These are phyloP conservation scores for Himantopus leucocephalus DNA, from an alignment of 2,113 vertebrate species.

Conservation along the genomic window DNA sequence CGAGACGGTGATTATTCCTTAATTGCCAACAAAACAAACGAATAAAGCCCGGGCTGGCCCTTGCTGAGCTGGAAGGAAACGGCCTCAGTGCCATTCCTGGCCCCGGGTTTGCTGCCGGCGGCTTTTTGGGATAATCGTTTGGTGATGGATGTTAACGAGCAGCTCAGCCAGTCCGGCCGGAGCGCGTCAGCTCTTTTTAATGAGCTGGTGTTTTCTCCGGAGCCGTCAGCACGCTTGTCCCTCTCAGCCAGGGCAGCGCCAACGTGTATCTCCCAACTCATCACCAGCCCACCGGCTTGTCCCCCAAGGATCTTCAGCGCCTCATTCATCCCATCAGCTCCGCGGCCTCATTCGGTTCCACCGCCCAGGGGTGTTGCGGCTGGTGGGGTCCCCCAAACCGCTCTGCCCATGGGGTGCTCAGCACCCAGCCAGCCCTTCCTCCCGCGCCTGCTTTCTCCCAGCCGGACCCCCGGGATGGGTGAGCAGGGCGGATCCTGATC, in stretches of 20 bases:
- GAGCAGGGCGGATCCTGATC: background rate
- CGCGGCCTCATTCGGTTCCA: rapidly evolving
- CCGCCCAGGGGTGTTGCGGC: rapidly evolving
- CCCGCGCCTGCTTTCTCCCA: rapidly evolving
- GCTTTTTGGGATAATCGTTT: background rate
- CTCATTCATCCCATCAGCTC: background rate
- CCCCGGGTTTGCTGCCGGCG: background rate
- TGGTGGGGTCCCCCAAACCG: background rate
- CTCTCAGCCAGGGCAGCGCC: background rate
- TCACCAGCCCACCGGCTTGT: background rate
- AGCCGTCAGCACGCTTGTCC: background rate
- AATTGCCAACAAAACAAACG: background rate
- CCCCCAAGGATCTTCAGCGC: background rate
- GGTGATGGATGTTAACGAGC: background rate
- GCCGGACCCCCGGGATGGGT: rapidly evolving
- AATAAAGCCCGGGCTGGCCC: background rate
- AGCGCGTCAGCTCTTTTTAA: background rate
- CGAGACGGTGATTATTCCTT: background rate
- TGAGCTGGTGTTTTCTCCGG: background rate
- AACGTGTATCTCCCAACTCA: rapidly evolving
- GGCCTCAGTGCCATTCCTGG: background rate
- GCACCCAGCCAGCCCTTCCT: background rate
- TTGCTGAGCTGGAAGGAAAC: background rate
- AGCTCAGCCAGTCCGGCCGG: background rate
- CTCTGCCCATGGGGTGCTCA: rapidly evolving